Conservation (phyloP, 2,888 invertebrate genomes). For the Lampropteryx suffumata region DNA sequence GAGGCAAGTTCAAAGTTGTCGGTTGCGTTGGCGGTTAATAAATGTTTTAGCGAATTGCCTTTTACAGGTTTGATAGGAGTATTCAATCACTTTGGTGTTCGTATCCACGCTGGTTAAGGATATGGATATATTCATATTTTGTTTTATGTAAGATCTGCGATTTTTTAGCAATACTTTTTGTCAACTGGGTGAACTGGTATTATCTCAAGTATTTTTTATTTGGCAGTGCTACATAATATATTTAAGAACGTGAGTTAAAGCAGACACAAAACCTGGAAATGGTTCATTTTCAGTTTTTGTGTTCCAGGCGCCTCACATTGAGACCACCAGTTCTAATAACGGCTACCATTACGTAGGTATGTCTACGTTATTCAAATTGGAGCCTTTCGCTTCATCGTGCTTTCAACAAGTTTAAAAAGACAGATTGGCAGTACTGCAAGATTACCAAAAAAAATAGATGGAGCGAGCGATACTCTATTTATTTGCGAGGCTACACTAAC, state of each 20-base stretch:
- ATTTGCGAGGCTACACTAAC: too few relatives aligned
- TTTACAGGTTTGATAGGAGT: slow-evolving; percentile 11
- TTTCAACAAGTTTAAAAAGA: too few relatives aligned
- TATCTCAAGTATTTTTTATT: too few relatives aligned
- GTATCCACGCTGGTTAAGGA: neutral
- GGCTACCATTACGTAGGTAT: neutral
- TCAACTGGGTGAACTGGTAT: too few relatives aligned
- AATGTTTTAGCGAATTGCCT: slow-evolving; percentile 14
- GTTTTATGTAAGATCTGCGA: too few relatives aligned
- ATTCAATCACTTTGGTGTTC: slow-evolving; percentile 4
- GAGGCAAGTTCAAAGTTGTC: slow-evolving; percentile 18
- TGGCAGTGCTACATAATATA: too few relatives aligned
- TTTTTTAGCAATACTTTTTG: too few relatives aligned
- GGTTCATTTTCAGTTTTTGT: neutral
- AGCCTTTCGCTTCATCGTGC: neutral
- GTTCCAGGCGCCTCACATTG: slow-evolving; percentile 3
- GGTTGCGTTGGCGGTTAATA: slow-evolving; percentile 24
- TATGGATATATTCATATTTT: neutral
- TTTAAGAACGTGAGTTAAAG: too few relatives aligned
- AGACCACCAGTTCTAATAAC: slow-evolving; percentile 10
- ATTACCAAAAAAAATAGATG: too few relatives aligned
- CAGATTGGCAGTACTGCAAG: too few relatives aligned
- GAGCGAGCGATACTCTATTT: too few relatives aligned
- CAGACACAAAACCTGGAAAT: too few relatives aligned
- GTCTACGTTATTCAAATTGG: neutral